Conservation (phyloP, 2,113 vertebrate genomes). For the Hippocampus guttulatus region DNA sequence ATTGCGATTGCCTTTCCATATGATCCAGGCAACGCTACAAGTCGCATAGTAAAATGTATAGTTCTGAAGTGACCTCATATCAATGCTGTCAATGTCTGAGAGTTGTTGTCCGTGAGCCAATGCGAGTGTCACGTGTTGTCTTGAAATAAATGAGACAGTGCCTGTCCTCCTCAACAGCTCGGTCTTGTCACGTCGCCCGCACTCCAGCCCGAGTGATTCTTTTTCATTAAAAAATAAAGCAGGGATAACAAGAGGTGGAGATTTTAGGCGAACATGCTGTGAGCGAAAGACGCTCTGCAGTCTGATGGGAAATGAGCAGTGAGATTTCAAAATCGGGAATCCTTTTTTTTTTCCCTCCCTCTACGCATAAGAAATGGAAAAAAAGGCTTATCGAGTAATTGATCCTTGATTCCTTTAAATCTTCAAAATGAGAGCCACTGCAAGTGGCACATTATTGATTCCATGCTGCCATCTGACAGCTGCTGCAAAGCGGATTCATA, state of each 20-base stretch:
- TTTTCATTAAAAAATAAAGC: slow-evolving; percentile 51
- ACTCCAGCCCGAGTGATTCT: slow-evolving; percentile 37
- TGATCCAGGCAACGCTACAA: neutral
- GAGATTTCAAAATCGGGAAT: slow-evolving; percentile 42
- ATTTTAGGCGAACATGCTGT: slow-evolving; percentile 41
- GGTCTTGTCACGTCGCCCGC: slow-evolving; percentile 15
- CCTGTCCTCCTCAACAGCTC: slow-evolving; percentile 19
- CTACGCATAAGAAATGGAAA: slow-evolving; percentile 46
- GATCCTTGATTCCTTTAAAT: slow-evolving; percentile 51
- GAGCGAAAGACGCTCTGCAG: slow-evolving; percentile 34
- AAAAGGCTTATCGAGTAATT: slow-evolving; percentile 44
- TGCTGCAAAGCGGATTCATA: slow-evolving; percentile 44
- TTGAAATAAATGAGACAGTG: slow-evolving; percentile 6
- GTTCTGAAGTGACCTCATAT: neutral
- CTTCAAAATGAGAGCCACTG: slow-evolving; percentile 33
- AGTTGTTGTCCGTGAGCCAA: neutral
- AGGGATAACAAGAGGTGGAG: slow-evolving; percentile 46
- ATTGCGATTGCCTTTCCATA: neutral
- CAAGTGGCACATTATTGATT: slow-evolving; percentile 68
- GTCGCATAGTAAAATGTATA: neutral
- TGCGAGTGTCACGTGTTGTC: neutral
- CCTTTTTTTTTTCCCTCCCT: slow-evolving; percentile 24
- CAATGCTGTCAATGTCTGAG: neutral
- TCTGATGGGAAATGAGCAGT: slow-evolving; percentile 30
- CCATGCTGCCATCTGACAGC: slow-evolving; percentile 42